Evolutionary conservation across 2,797 vertebrate species (phyloP).

Genomic region (Cyprinella venusta): DNA sequence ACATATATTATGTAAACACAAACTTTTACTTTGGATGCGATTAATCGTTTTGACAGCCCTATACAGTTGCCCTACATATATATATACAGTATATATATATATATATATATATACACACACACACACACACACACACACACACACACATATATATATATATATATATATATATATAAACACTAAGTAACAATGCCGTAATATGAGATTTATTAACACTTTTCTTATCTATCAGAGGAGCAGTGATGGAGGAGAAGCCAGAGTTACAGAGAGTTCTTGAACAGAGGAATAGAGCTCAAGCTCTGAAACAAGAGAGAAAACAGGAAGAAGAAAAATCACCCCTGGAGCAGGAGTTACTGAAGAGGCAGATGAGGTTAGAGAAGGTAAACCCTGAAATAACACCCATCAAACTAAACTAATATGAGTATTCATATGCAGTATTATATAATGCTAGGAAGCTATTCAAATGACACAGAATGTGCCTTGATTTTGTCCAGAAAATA

Average conservation of each 20-base stretch:
- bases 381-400: conserved; percentile 62
- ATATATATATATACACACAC: no score
- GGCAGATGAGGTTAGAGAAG: conserved; percentile 83
- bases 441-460: not conserved
- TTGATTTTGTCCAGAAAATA: not conserved
- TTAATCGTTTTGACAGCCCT: no score
- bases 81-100: no score
- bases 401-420: not conserved
- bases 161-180: not conserved
- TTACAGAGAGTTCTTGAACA: conserved; percentile 83
- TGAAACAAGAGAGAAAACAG: conserved; percentile 78
- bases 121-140: no score
- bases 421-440: no score
- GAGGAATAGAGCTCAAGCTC: conserved; percentile 79
- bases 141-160: no score
- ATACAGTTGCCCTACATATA: no score
- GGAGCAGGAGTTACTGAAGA: conserved; percentile 82
- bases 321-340: conserved; percentile 84
- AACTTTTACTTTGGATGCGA: no score
- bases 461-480: not conserved
- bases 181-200: not conserved
- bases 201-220: conserved; percentile 9
- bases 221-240: conserved; percentile 62
- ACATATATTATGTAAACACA: no score
- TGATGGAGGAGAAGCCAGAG: conserved; percentile 83